phyloP scores from a whole-genome alignment of 2,888 invertebrate genomes.

The Eueremaeus valkanovi region DNA sequence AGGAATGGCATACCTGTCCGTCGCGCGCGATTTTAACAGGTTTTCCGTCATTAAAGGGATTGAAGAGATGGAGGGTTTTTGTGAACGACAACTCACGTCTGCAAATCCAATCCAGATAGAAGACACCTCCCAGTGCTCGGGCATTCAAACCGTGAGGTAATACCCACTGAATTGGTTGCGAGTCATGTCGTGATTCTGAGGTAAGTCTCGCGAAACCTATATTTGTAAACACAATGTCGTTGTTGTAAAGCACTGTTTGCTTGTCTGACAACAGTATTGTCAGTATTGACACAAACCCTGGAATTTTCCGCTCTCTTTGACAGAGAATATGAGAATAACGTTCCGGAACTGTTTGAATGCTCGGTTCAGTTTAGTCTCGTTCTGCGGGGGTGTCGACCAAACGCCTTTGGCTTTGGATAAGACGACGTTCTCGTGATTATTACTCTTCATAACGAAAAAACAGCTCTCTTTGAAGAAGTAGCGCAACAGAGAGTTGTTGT shows the following conservation, averaged over 20 bases:
- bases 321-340: constrained; percentile 91
- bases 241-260: too few species aligned
- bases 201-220: constrained; percentile 85
- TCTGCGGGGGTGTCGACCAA: constrained; percentile 96
- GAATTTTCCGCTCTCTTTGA: constrained; percentile 90
- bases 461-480: constrained; percentile 89
- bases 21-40: constrained; percentile 99
- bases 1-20: constrained; percentile 64
- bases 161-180: constrained; percentile 85
- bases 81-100: constrained; percentile 85
- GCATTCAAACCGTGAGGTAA: constrained; percentile 88
- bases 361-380: constrained; percentile 91
- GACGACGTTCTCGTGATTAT: constrained; percentile 93
- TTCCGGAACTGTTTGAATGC: constrained; percentile 87
- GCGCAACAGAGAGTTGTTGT: constrained; percentile 64
- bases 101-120: constrained; percentile 95
- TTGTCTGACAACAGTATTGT: too few species aligned
- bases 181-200: constrained; percentile 82
- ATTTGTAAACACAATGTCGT: not conserved
- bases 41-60: constrained; percentile 97
- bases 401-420: constrained; percentile 91
- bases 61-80: constrained; percentile 85
- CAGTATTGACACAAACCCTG: constrained; percentile 53
- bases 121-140: constrained; percentile 89
- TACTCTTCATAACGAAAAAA: constrained; percentile 95